Conservation (phyloP, 1,140 invertebrate species). For the Lepidostoma basale region DNA sequence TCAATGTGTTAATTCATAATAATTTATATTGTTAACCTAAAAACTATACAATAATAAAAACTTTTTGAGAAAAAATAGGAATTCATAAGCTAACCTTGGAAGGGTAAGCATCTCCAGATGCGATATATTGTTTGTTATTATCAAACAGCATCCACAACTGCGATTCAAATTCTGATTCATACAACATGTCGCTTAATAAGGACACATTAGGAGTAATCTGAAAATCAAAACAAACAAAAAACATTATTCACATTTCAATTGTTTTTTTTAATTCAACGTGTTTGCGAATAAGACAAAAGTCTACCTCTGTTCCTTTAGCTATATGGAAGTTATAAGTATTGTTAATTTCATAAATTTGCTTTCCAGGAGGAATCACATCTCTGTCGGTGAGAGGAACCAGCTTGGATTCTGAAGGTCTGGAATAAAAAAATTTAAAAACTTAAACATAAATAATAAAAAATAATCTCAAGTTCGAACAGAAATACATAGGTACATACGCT, state of each 20-base stretch:
- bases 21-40: too few relatives aligned
- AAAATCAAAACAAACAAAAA: too few relatives aligned
- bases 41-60: too few relatives aligned
- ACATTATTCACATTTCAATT: too few relatives aligned
- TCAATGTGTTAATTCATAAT: too few relatives aligned
- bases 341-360: conserved; percentile 89
- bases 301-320: conserved; percentile 80
- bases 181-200: conserved; percentile 84
- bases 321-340: conserved; percentile 87
- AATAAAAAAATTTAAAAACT: conserved; percentile 35
- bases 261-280: too few relatives aligned
- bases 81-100: conserved; percentile 66
- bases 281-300: conserved; percentile 7
- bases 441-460: too few relatives aligned
- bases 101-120: conserved; percentile 88
- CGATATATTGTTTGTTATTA: conserved; percentile 86
- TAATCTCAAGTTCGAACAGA: too few relatives aligned
- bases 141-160: conserved; percentile 97
- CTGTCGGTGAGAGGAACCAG: conserved; percentile 74
- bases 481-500: too few relatives aligned
- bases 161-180: conserved; percentile 94
- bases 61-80: too few relatives aligned
- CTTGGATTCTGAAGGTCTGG: conserved; percentile 80
- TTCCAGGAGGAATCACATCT: conserved; percentile 82
- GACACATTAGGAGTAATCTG: conserved; percentile 74